Percentiles rank a stretch among this genome's conserved stretches.
phyloP scores from a whole-genome alignment of 2,797 vertebrate genomes.

The Leucoraja ocellata region DNA sequence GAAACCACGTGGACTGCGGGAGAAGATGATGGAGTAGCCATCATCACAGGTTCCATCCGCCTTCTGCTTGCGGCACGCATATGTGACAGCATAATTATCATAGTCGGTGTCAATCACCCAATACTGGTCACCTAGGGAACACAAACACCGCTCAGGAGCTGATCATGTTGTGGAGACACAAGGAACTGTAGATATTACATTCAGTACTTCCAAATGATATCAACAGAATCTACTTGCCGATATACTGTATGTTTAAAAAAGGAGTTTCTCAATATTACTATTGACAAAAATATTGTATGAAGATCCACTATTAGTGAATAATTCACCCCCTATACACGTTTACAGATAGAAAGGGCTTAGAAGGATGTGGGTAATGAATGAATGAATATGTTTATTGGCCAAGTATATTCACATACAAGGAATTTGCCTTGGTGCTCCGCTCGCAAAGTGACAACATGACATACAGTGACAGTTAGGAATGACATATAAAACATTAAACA shows the following conservation, averaged over 20 bases:
- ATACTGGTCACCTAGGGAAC: slow-evolving; percentile 76
- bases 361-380: no score
- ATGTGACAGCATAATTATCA: slow-evolving; percentile 84
- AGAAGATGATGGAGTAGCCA: slow-evolving; percentile 79
- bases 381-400: no score
- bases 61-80: slow-evolving; percentile 77
- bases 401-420: no score
- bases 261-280: background rate
- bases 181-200: background rate
- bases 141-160: background rate
- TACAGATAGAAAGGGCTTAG: no score
- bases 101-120: slow-evolving; percentile 93
- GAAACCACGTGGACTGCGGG: slow-evolving; percentile 78
- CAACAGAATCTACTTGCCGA: background rate
- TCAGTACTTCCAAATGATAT: background rate
- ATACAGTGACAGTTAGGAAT: no score
- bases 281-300: background rate
- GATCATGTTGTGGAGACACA: background rate
- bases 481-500: no score
- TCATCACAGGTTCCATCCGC: slow-evolving; percentile 79
- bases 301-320: background rate
- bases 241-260: background rate
- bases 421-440: no score
- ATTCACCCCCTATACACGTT: no score
- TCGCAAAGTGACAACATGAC: no score